Evolutionary conservation across 2,797 vertebrate species (phyloP), one percentile per base, ranked within the genome.

Genomic region (Liasis olivaceus): DNA sequence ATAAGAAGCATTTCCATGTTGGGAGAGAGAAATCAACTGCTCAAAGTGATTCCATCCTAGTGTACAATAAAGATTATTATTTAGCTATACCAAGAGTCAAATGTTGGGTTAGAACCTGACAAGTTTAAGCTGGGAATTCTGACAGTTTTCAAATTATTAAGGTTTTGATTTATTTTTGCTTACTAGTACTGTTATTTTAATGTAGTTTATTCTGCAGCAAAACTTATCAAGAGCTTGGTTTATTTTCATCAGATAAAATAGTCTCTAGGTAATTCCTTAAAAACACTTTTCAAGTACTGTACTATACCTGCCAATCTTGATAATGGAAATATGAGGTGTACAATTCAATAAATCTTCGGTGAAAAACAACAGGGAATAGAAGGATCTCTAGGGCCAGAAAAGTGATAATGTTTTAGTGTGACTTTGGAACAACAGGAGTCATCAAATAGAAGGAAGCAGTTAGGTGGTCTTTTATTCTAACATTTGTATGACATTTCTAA

Each of bases 261-360:
- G 92, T 87, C 95, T 94, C 91, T 51, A 87, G 92, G 15, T 89
- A 92, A 93, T 95, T 94, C 90, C 89, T 94, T 92, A 93, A 90
- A 94, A 95, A 94, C 88, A 91, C 60, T 93, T 89, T 77, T 47
- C 86, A 88, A 88, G 11, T 42, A 60, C 91, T 91, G 0, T 3
- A 85, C 64, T 91, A 77, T 47, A 92, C 59, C 93, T 93, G 95
- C 36, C 95, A 95, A 62, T 54, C 90, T 92, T 91, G 89, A 95
- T 72, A 95, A 90, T 13, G 85, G 92, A 94, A 95, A 94, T 81
- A 90, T 0, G 47, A 85, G 88, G 87, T 31, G 24, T 51, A 81
- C 87, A 91, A 36, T 58, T 91, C 58, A 72, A 28, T 24, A 85
- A 84, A 77, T 90, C 94, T 92, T 20, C 0, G 92, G 91, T 89